Evolutionary conservation across 2,797 vertebrate species (phyloP).

Genomic region (Falco novaeseelandiae): DNA sequence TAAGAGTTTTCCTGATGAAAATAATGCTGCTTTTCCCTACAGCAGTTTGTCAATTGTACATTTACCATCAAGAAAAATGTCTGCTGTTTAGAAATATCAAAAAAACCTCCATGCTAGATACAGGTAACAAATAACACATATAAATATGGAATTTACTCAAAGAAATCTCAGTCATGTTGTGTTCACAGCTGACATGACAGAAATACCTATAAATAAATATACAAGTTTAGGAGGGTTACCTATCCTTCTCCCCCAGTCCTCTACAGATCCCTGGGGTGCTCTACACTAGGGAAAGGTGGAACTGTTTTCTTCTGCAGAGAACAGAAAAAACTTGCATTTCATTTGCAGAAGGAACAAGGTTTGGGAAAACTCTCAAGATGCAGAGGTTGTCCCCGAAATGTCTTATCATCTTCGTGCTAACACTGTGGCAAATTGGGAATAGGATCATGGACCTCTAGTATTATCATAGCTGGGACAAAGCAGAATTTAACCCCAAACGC

Average conservation of each 20-base stretch:
- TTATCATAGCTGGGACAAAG: not conserved
- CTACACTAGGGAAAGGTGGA: not conserved
- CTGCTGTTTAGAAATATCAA: not conserved
- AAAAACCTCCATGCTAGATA: not conserved
- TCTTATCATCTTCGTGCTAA: not conserved
- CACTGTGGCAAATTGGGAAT: not conserved
- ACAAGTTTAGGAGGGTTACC: not conserved
- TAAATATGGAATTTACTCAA: not conserved
- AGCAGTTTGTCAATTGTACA: not conserved
- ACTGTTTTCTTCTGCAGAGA: not conserved
- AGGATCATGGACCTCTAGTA: not conserved
- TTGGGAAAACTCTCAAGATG: not conserved
- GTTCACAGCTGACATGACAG: not conserved
- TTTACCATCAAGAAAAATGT: conserved; percentile 9
- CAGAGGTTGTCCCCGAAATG: not conserved
- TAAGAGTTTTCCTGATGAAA: conserved; percentile 24
- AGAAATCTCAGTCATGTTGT: not conserved
- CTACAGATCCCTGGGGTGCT: not conserved
- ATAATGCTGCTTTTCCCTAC: not conserved
- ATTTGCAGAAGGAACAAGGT: not conserved
- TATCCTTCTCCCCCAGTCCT: not conserved
- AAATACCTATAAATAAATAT: not conserved
- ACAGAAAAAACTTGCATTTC: not conserved
- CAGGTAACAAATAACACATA: not conserved
- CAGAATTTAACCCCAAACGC: not conserved